Evolutionary conservation across 2,113 vertebrate genomes (phyloP), one percentile per base, ranked within the genome.

Genomic region (Callorhinus ursinus): DNA sequence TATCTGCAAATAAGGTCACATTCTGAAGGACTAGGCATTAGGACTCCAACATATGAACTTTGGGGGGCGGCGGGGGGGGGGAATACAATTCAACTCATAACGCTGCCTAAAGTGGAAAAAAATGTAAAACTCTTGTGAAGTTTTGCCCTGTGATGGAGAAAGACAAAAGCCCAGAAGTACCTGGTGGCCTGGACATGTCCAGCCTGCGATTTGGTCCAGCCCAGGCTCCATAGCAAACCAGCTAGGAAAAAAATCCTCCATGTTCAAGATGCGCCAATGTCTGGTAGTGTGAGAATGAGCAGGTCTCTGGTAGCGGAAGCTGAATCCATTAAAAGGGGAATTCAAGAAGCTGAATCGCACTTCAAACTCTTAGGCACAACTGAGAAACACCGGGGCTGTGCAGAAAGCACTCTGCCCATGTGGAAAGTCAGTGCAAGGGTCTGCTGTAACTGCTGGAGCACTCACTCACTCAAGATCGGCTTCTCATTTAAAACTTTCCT

Each of bases 1-100:
- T 46, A 33, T 88, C 7, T 93, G 69, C 84, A 88, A n/a, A 76
- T 24, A 76, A 55, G 19, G 49, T 65, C 57, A 55, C 46, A 57
- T 83, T 36, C 42, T 76, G 11, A 63, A 13, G 36, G n/a, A 65
- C 39, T 13, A 26, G 49, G 13, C 5, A 7, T 51, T 18, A 51
- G 72, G 24, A 76, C 39, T 39, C 26, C 59, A 95, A 49, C 2
- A 59, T 51, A 61, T 71, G 33, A 92, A 80, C 46, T 71, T 53
- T 63, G 33, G 18, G 12, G 8, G 4, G 12, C 0, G 3, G 22
- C 0, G 2, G 7, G 5, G 10, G 5, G 10, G 9, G 46, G 39
- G 46, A 31, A 84, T 72, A 74, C 31, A 49, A 16, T 51, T 28
- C 63, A 39, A 91, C 36, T 61, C 4, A 3, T 22, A 61, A 79